Evolutionary conservation across 2,797 vertebrate genomes (phyloP), one percentile per base, ranked within the genome.

Genomic region (Urocyon cinereoargenteus): DNA sequence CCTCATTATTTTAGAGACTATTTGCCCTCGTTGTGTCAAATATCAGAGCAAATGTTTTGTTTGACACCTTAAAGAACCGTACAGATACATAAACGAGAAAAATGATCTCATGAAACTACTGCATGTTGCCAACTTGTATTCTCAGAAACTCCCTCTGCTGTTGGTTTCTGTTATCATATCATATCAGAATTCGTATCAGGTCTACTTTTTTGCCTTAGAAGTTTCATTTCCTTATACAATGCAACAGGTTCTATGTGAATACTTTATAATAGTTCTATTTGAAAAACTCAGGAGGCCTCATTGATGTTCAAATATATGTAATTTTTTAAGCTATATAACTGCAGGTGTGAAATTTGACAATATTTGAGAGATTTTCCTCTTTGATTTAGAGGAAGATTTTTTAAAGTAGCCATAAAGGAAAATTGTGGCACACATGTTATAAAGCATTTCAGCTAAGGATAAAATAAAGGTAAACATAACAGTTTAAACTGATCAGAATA

Each of bases 341-440:
- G 53, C 78, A 73, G 59, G 49, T 82, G 16, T 91, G 12, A 87
- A 85, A 96, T 77, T 94, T 86, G 26, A 28, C 28, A 91, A 94
- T 73, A 85, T 93, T 86, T 77, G 28, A 72, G 64, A 92, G 7
- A 59, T 62, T 73, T 92, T 92, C 49, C 22, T 64, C 3, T 85
- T 85, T 68, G 59, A 81, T 81, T 92, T 62, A 68, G 53, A 86
- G 45, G 77, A 70, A 91, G 15, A 55, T 89, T 95, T 96, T 64
- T 59, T 73, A 53, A 92, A 81, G 40, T 78, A 75, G 31, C 21
- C 40, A 21, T 61, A 77, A 86, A 90, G 40, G 31, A 96, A 94
- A 86, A 28, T 24, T 49, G 3, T 75, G 28, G 6, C 24, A 26
- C 14, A 61, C 13, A 61, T 51, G 77, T 73, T 81, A 34, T 79